phyloP scores from a whole-genome alignment of 1,140 invertebrate species.

The Caenorhabditis tropicalis region DNA sequence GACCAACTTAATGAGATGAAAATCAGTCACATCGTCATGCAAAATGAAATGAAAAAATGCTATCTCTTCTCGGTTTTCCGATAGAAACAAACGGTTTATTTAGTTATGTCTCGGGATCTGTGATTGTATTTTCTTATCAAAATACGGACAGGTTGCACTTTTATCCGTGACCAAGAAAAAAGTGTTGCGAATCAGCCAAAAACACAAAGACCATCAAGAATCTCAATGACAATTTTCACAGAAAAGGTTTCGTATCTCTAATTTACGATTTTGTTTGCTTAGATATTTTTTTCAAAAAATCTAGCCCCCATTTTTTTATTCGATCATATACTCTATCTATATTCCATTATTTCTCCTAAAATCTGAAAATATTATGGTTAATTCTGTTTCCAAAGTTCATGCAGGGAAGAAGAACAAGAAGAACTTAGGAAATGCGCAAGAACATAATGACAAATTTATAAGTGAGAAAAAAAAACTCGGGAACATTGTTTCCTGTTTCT shows the following conservation, averaged over 20 bases:
- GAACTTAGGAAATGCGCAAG: background rate
- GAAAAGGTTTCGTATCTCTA: too few species aligned
- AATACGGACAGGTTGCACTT: background rate
- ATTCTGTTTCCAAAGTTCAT: too few species aligned
- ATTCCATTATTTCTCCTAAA: too few species aligned
- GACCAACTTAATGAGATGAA: conserved; percentile 45
- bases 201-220: too few species aligned
- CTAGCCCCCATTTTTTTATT: too few species aligned
- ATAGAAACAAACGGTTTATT: conserved; percentile 33
- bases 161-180: background rate
- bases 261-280: too few species aligned
- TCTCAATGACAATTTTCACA: too few species aligned
- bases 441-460: background rate
- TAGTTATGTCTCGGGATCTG: conserved; percentile 13
- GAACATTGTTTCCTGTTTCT: conserved; percentile 30
- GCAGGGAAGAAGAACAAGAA: too few species aligned
- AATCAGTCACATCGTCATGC: conserved; percentile 41
- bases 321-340: too few species aligned
- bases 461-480: background rate
- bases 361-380: too few species aligned
- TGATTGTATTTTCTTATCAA: background rate
- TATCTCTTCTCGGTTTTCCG: conserved; percentile 23
- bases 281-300: too few species aligned
- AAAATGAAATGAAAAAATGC: conserved; percentile 39
- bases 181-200: background rate